Evolutionary conservation across 2,113 vertebrate genomes (phyloP), one percentile per base, ranked within the genome.

Genomic region (Bostrychus sinensis): DNA sequence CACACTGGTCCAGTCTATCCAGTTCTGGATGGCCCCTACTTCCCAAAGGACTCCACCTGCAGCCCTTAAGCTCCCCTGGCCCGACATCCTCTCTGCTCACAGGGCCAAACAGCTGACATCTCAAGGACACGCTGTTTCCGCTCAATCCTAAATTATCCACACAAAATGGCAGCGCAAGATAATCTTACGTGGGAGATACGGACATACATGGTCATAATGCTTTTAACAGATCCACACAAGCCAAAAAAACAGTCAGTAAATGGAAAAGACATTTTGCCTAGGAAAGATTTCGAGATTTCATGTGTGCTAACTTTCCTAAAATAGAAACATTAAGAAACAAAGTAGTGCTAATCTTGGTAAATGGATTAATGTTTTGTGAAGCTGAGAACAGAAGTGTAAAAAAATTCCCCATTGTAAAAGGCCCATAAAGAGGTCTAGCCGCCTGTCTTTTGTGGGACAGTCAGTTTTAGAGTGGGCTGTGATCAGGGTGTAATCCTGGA

Each of bases 291-390:
- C 9, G 12, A 50, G 32, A 63, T 43, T 70, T 66, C 11, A 28
- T 37, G 30, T 12, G 3, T 1, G 25, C 36, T 48, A 26, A 77
- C 68, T 2, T 0, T 38, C 70, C 53, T 42, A 62, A 74, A 86
- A 82, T 74, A 84, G 76, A 80, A 83, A 58, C 17, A 34, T 77
- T 66, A 69, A 19, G 62, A 71, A 53, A 73, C 51, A 22, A n/a
- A 56, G 32, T 16, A 23, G 13, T 13, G 30, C 53, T 77, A 63
- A 80, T 81, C 70, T 80, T 5, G 3, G 25, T 48, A 45, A 72
- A 67, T 51, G 62, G 67, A 81, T 81, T 72, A 65, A 38, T 65
- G 59, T 69, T 65, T 74, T 54, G 62, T 56, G 67, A 80, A 76
- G 70, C 65, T 1, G 13, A 63, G 39, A 80, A 69, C 30, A 59